Percentiles rank a stretch among this genome's conserved stretches.
Conservation (phyloP, 2,113 vertebrate species). For the Cygnus buccinator region DNA sequence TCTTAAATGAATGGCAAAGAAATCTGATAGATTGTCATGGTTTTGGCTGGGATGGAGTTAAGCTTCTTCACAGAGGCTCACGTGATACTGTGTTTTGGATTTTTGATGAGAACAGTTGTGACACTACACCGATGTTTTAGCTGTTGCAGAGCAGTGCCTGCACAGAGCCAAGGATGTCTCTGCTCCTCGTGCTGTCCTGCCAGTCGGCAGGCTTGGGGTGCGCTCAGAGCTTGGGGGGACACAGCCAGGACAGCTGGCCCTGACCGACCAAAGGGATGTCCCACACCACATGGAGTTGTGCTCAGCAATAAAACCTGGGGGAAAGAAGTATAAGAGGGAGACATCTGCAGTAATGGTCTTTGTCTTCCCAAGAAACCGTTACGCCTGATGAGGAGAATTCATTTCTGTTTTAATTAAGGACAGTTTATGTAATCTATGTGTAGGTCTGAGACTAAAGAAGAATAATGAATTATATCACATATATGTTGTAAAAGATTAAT, state of each 20-base stretch:
- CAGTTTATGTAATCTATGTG: too few species aligned
- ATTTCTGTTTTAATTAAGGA: too few species aligned
- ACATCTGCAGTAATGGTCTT: too few species aligned
- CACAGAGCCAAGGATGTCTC: not conserved
- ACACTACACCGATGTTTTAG: not conserved
- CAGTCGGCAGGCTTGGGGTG: not conserved
- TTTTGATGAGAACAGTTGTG: too few species aligned
- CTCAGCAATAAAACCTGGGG: not conserved
- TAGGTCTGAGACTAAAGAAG: not conserved
- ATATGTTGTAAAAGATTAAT: not conserved
- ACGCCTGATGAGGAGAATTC: too few species aligned
- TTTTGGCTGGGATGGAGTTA: too few species aligned
- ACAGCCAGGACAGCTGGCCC: not conserved
- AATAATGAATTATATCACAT: not conserved
- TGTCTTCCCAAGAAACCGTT: too few species aligned
- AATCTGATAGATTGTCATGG: not conserved
- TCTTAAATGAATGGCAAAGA: not conserved
- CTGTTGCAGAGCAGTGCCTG: not conserved
- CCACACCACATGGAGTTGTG: not conserved
- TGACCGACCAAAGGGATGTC: not conserved
- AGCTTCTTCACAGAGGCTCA: too few species aligned
- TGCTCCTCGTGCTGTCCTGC: not conserved
- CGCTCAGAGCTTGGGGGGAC: not conserved
- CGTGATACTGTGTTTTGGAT: too few species aligned
- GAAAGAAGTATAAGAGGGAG: not conserved